Percentiles rank a stretch among this genome's conserved stretches.
Conservation (phyloP, 1,140 invertebrate species). For the Coenobita brevimanus region DNA sequence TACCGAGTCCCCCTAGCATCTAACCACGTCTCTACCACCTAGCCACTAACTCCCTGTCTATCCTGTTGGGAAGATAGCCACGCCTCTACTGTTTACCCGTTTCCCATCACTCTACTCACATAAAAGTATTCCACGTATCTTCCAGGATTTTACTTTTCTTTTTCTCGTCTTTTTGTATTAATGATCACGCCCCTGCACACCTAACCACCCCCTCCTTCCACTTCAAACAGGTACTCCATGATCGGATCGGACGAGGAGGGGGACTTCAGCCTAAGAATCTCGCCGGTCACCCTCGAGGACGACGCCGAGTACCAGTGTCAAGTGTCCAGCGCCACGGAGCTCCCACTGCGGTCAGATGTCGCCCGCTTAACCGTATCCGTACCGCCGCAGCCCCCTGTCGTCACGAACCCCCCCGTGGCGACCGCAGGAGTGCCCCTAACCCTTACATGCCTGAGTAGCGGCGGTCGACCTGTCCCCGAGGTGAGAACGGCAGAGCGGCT, state of each 20-base stretch:
- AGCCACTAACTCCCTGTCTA: no score
- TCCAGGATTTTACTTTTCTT: background rate
- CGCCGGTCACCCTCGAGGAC: constrained; percentile 90
- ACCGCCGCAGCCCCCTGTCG: constrained; percentile 90
- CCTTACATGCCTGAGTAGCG: constrained; percentile 73
- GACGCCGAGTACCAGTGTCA: constrained; percentile 94
- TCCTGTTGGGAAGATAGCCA: no score
- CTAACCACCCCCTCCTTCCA: background rate
- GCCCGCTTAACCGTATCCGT: constrained; percentile 89
- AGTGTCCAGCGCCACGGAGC: constrained; percentile 75
- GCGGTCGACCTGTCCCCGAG: background rate
- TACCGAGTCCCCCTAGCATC: no score
- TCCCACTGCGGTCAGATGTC: constrained; percentile 78
- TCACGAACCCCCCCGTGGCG: constrained; percentile 84
- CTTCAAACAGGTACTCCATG: constrained; percentile 85
- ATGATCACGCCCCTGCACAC: background rate
- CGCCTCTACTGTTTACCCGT: no score
- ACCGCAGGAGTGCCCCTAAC: constrained; percentile 91
- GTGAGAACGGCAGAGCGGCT: no score
- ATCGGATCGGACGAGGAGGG: constrained; percentile 94
- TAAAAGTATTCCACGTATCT: no score
- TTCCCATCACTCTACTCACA: no score
- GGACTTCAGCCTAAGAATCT: constrained; percentile 90
- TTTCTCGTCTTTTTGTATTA: background rate
- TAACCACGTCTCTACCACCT: no score